These are phyloP conservation scores for Lota lota DNA, from an alignment of 2,113 vertebrate species.

Conservation along the genomic window DNA sequence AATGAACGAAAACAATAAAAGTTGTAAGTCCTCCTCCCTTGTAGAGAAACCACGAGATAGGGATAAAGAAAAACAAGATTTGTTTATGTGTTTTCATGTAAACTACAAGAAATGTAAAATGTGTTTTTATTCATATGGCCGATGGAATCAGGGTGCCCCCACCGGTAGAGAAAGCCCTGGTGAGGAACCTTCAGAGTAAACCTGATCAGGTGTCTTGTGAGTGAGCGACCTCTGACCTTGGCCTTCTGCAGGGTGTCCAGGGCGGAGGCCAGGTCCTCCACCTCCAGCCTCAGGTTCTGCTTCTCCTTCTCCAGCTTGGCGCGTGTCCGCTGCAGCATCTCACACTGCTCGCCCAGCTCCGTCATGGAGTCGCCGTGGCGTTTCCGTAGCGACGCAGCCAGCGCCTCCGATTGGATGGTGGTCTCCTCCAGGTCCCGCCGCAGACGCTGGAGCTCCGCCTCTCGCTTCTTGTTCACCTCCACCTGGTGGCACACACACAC, in stretches of 20 bases:
- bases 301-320: slow-evolving; percentile 81
- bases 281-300: slow-evolving; percentile 74
- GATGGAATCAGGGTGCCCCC: too few relatives aligned
- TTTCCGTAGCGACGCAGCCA: slow-evolving; percentile 64
- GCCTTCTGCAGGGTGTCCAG: slow-evolving; percentile 74
- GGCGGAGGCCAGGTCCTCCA: slow-evolving; percentile 70
- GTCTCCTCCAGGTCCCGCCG: slow-evolving; percentile 78
- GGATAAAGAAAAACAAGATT: too few relatives aligned
- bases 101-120: too few relatives aligned
- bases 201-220: too few relatives aligned
- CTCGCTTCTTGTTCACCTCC: slow-evolving; percentile 78
- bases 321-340: slow-evolving; percentile 72
- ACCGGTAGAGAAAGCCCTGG: too few relatives aligned
- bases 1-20: too few relatives aligned
- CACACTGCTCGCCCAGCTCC: slow-evolving; percentile 75
- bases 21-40: too few relatives aligned
- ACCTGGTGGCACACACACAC: slow-evolving; percentile 48
- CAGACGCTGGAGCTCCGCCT: slow-evolving; percentile 74
- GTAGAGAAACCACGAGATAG: too few relatives aligned
- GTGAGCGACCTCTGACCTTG: slow-evolving; percentile 57
- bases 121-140: too few relatives aligned
- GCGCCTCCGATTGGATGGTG: slow-evolving; percentile 66
- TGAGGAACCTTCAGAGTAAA: too few relatives aligned
- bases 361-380: slow-evolving; percentile 66
- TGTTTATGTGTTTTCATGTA: too few relatives aligned